Conservation (phyloP, 1,140 invertebrate genomes). For the Frieseomelitta varia region DNA sequence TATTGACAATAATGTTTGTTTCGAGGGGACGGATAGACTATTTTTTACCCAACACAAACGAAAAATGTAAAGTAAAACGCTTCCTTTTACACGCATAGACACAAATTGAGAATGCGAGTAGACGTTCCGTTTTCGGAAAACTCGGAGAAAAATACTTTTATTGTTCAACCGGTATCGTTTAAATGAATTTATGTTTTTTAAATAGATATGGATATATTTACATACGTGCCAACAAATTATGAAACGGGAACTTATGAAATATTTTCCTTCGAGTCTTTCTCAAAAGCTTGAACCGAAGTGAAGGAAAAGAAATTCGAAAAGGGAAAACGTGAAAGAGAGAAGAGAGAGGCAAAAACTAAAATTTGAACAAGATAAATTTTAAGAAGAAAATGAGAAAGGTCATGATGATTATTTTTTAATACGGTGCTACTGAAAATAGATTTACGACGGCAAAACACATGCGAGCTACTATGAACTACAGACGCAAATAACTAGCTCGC, state of each 20-base stretch:
- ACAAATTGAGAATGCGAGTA: neutral
- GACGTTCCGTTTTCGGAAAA: neutral
- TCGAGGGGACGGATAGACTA: conserved; percentile 11
- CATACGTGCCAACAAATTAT: neutral
- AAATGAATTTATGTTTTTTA: neutral
- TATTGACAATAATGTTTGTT: conserved; percentile 47
- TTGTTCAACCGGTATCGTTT: neutral
- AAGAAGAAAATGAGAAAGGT: neutral
- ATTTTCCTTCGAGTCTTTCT: neutral
- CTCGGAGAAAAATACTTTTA: neutral
- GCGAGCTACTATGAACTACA: neutral
- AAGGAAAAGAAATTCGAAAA: neutral
- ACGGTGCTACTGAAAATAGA: neutral
- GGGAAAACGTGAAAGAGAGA: neutral
- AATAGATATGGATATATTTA: neutral
- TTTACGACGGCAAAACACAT: neutral
- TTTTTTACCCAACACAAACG: conserved; percentile 14
- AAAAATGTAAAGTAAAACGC: neutral
- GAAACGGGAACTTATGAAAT: neutral
- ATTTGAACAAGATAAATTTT: neutral
- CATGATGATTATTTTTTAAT: conserved; percentile 24
- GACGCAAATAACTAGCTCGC: neutral
- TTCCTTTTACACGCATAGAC: neutral
- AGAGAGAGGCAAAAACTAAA: neutral
- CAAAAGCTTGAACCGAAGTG: neutral